These are phyloP conservation scores for Anguilla marmorata DNA, from an alignment of 2,797 vertebrate species.

Conservation along the genomic window DNA sequence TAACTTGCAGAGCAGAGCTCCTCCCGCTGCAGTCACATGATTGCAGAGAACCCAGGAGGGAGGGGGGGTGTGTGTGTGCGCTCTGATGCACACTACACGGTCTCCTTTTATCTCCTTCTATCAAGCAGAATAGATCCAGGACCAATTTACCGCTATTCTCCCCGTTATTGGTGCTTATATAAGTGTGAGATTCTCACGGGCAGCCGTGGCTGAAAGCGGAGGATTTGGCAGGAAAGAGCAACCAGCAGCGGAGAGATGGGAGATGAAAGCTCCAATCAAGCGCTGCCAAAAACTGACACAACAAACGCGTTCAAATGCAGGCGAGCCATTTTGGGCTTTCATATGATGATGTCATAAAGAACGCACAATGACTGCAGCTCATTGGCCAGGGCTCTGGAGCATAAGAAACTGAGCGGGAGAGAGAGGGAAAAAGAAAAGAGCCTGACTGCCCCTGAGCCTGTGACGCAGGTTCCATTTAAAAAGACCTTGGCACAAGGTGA, in stretches of 20 bases:
- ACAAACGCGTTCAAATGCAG: not conserved
- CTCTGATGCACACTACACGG: not conserved
- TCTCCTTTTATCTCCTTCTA: not conserved
- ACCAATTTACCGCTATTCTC: not conserved
- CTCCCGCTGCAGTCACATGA: not conserved
- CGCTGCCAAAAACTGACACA: not conserved
- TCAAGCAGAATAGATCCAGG: not conserved
- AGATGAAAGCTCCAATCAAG: not conserved
- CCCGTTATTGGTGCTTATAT: not conserved
- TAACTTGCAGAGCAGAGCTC: not conserved
- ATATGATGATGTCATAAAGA: not conserved
- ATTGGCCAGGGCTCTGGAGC: not conserved
- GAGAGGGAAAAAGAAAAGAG: not conserved
- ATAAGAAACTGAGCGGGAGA: not conserved
- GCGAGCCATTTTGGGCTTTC: too few relatives aligned
- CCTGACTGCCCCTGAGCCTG: not conserved
- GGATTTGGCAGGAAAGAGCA: not conserved
- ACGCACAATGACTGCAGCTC: not conserved
- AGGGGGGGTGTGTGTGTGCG: not conserved
- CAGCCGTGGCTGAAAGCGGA: not conserved
- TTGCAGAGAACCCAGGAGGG: not conserved
- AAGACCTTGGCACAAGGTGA: conserved; percentile 13
- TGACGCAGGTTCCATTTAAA: not conserved
- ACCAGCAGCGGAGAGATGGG: not conserved
- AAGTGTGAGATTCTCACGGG: conserved; percentile 1